Percentiles rank a stretch among this genome's conserved stretches.
Conservation (phyloP, 1,140 invertebrate species). For the Augochlora pura region DNA sequence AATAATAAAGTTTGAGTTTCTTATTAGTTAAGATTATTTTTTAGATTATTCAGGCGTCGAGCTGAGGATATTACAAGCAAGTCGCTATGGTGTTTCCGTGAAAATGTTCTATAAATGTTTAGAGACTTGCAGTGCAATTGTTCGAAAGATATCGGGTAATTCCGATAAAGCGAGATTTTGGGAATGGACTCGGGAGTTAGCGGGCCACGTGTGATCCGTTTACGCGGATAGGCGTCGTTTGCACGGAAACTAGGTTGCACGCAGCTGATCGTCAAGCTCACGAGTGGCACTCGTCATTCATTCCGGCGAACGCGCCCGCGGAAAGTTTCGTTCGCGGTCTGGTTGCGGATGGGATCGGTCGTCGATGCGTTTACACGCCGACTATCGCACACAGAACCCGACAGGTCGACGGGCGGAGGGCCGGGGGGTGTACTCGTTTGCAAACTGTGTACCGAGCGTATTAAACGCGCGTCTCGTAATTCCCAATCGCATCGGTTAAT, state of each 20-base stretch:
- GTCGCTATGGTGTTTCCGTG: no score
- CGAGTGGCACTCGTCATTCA: neutral
- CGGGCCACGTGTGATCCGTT: neutral
- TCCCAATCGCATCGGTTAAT: conserved; percentile 26
- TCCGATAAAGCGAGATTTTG: no score
- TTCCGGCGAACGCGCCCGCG: neutral
- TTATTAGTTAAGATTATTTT: no score
- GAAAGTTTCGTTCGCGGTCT: conserved; percentile 1
- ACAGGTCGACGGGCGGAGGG: neutral
- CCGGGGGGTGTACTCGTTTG: neutral
- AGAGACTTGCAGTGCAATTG: no score
- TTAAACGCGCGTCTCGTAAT: conserved; percentile 13
- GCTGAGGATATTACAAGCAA: no score
- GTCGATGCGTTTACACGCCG: neutral
- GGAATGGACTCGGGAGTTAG: no score
- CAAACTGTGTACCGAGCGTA: conserved; percentile 11
- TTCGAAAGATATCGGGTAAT: no score
- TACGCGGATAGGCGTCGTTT: neutral
- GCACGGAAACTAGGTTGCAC: neutral
- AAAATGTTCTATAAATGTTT: no score
- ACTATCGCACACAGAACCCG: no score
- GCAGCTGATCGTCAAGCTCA: neutral
- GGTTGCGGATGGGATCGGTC: neutral
- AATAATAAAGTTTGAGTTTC: no score
- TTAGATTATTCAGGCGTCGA: no score